Percentiles rank a stretch among this genome's conserved stretches.
phyloP scores from a whole-genome alignment of 2,113 vertebrate genomes.

The Semicossyphus pulcher region DNA sequence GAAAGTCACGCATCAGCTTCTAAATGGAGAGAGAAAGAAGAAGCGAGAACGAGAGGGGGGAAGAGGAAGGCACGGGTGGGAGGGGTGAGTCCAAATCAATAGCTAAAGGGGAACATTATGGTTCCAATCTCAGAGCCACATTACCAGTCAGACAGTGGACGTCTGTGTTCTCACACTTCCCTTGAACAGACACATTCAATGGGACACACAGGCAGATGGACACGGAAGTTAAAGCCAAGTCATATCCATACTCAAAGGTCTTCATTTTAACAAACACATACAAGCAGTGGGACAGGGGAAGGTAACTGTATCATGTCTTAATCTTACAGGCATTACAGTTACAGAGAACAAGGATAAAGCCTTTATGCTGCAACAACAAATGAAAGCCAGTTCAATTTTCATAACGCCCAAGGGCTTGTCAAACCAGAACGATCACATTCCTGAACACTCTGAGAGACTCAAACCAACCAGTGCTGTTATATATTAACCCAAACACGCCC shows the following conservation, averaged over 20 bases:
- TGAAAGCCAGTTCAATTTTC: constrained; percentile 16
- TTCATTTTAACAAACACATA: neutral
- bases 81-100: neutral
- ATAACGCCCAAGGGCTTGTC: constrained; percentile 20
- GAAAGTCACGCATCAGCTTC: constrained; percentile 15
- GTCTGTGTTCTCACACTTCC: neutral
- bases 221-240: neutral
- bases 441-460: constrained; percentile 17
- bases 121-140: constrained; percentile 40
- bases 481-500: constrained; percentile 52
- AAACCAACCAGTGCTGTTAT: constrained; percentile 21
- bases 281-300: neutral
- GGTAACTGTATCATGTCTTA: neutral
- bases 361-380: constrained; percentile 1
- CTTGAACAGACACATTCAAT: neutral
- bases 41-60: constrained; percentile 7
- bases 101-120: constrained; percentile 18
- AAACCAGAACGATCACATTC: constrained; percentile 58
- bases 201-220: neutral
- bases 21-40: constrained; percentile 29
- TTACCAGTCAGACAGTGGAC: constrained; percentile 13
- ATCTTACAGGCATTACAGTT: neutral
- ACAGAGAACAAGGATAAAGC: constrained; percentile 26
- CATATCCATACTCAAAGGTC: too few relatives aligned
- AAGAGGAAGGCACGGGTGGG: neutral